Evolutionary conservation across 2,888 invertebrate species (phyloP).

Genomic region (Euspilapteryx auroguttella): DNA sequence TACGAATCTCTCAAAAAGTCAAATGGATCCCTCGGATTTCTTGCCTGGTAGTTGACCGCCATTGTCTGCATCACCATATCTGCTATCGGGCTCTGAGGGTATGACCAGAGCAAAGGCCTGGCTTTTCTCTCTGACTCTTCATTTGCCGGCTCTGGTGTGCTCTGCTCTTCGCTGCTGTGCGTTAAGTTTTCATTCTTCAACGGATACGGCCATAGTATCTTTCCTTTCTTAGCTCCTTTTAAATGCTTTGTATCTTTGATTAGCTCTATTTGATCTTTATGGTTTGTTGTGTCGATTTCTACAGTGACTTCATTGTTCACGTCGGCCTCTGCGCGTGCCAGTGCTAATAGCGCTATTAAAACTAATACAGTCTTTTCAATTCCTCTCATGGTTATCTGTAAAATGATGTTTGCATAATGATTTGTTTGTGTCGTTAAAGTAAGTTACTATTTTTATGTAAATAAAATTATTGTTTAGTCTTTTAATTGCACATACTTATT

Average conservation of each 20-base stretch:
- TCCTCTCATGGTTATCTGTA: conserved; percentile 21
- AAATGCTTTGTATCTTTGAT: too few species aligned
- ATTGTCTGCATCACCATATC: conserved; percentile 34
- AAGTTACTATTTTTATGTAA: too few species aligned
- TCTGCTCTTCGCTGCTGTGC: conserved; percentile 7
- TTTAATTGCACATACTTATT: too few species aligned
- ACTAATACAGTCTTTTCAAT: conserved; percentile 12
- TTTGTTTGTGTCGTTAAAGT: too few species aligned
- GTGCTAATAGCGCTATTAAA: conserved; percentile 11
- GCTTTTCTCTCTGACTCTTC: conserved; percentile 12
- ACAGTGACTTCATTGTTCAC: conserved; percentile 18
- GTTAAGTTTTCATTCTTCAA: conserved; percentile 9
- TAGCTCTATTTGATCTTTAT: too few species aligned
- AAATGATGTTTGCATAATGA: too few species aligned
- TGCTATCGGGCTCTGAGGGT: conserved; percentile 33
- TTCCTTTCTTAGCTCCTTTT: too few species aligned
- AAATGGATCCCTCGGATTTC: conserved; percentile 30
- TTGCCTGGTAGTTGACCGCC: conserved; percentile 24
- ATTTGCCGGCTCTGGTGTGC: conserved; percentile 8
- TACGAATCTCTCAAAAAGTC: conserved; percentile 42
- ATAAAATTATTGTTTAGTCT: too few species aligned
- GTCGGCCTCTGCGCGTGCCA: conserved; percentile 13
- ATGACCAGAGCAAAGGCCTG: conserved; percentile 26
- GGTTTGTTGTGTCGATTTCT: conserved; percentile 15
- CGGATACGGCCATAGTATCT: conserved; percentile 33